Base-by-base conservation (phyloP, 2,797 vertebrate genomes). In the Thaleichthys pacificus region DNA sequence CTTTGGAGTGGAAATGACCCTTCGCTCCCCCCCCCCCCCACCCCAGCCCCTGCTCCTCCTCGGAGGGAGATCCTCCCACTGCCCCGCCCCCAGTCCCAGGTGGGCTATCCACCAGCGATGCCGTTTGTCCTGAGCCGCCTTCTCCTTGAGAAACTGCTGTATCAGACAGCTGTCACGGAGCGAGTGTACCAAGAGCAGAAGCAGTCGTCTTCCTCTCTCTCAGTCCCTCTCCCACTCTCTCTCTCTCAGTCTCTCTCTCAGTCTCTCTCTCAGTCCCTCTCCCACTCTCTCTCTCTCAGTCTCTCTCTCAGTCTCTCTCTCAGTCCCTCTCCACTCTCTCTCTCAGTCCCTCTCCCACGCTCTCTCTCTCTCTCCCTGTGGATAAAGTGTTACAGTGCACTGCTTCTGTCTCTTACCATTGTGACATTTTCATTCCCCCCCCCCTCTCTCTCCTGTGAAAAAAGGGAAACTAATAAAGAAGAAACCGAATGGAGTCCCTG, bases 61-160 rank as follows among this genome's bases (percentile, higher is more conserved):
- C 51, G 3, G 17, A 9, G 11, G 49, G 51, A n/a, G 51, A 54
- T 3, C 56, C 64, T 70, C 62, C 7, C n/a, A 58, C 14, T 58
- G 71, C 66, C 72, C 76, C 66, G 68, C 69, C 58, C 74, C 64
- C 54, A 28, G 77, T 82, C 82, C 77, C 83, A 47, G 54, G 74
- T 74, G 81, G 72, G 80, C 12, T 77, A 11, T 80, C 66, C 49
- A 49, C 60, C 74, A 57, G 73, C 68, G 71, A 70, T 69, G 68
- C 80, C 8, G 71, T 82, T 82, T 81, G 86, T 88, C 89, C 91
- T 90, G 88, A 84, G 76, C 78, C 82, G 82, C 85, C 80, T 81
- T 89, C 80, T 85, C 88, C 87, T 90, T 87, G 86, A 87, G 84
- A 89, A 89, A 88, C 65, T 80, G 87, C 89, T 86, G 84, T 70